Evolutionary conservation across 2,797 vertebrate genomes (phyloP), one percentile per base, ranked within the genome.

Genomic region (Syndactyla subalaris): DNA sequence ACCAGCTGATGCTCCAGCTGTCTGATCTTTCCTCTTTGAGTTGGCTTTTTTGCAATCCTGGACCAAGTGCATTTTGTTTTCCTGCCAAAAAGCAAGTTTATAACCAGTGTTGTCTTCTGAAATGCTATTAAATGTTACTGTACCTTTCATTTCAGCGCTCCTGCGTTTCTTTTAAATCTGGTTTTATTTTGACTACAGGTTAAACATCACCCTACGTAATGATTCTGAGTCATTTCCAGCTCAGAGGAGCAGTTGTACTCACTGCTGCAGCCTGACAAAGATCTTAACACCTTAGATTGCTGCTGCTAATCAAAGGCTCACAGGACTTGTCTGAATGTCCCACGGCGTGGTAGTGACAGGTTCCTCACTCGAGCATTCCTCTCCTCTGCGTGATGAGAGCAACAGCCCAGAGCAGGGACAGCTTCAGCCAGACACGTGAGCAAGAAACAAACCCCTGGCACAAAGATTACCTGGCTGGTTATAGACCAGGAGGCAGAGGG

Each of bases 111-210:
- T 94, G 93, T 97, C 92, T 95, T 95, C 88, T 3, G 34, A 97
- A 96, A 97, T 96, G 97, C 96, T 93, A 98, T 98, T 98, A 98
- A 98, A 98, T 90, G 95, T 96, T 96, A 97, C 93, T 95, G 92
- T 93, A 97, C 94, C 95, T 96, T 94, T 94, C 78, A 38, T 7
- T 0, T 21, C 0, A 0, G 45, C 75, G 72, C 88, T 89, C 0
- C 36, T 88, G 86, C 38, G 1, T 92, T 92, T 88, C 68, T 87
- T 92, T 94, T 34, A 82, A 94, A 93, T 27, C 19, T 61, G 6
- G 24, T 85, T 96, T 97, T 96, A 80, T 96, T 96, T 68, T 88
- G 87, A 59, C 97, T 91, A 34, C 94, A 93, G 95, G 91, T 86
- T 87, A 74, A 89, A 61, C 45, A 26, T 59, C 67, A 9, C 66